Conservation (phyloP, 2,797 vertebrate genomes). For the Rhinoraja longicauda region DNA sequence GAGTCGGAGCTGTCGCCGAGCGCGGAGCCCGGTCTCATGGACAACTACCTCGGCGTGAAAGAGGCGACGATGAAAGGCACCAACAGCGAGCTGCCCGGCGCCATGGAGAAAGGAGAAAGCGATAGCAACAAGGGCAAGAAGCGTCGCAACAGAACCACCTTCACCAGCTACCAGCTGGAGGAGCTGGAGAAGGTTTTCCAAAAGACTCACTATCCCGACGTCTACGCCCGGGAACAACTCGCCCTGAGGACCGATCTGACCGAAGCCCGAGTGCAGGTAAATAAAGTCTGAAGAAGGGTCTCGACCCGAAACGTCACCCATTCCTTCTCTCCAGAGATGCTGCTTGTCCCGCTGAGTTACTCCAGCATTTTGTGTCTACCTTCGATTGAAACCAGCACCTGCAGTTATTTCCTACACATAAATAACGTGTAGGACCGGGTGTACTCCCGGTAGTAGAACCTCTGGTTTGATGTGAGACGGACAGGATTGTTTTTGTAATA, state of each 20-base stretch:
- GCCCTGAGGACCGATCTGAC: slow-evolving; percentile 96
- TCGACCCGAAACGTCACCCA: too few relatives aligned
- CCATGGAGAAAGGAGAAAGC: slow-evolving; percentile 79
- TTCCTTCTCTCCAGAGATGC: too few relatives aligned
- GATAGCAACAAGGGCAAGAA: slow-evolving; percentile 99
- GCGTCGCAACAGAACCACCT: slow-evolving; percentile 91
- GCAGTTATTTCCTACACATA: too few relatives aligned
- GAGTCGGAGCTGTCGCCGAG: slow-evolving; percentile 75
- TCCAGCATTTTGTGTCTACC: too few relatives aligned
- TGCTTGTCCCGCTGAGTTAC: too few relatives aligned
- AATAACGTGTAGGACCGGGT: too few relatives aligned
- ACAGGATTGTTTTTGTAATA: too few relatives aligned
- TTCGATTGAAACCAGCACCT: too few relatives aligned
- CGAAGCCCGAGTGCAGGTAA: slow-evolving; percentile 91
- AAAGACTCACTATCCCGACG: slow-evolving; percentile 97
- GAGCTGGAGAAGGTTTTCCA: slow-evolving; percentile 98
- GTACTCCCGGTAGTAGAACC: too few relatives aligned
- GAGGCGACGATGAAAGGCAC: slow-evolving; percentile 74
- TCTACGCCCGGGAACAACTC: slow-evolving; percentile 92
- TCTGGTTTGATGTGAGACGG: too few relatives aligned
- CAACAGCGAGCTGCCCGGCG: slow-evolving; percentile 70
- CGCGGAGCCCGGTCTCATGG: slow-evolving; percentile 82
- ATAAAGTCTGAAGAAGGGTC: too few relatives aligned
- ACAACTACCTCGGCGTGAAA: slow-evolving; percentile 84
- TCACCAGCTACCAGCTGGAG: slow-evolving; percentile 95